These are phyloP conservation scores for Danionella cerebrum DNA, from an alignment of 2,113 vertebrate species.

Conservation along the genomic window DNA sequence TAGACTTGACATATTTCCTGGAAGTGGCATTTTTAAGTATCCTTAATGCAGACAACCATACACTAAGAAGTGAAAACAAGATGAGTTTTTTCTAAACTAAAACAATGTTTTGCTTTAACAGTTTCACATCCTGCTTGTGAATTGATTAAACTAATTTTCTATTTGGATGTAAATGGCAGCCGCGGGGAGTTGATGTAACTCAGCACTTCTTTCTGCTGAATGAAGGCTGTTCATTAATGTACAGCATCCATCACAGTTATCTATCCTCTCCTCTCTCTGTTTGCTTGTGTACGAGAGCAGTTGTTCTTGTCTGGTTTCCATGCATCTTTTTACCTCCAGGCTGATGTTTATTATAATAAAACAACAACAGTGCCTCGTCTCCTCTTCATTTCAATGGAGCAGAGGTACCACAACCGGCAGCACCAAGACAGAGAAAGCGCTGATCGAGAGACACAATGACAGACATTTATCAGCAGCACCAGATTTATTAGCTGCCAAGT, in stretches of 20 bases:
- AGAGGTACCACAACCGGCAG: slow-evolving; percentile 22
- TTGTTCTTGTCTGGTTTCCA: slow-evolving; percentile 38
- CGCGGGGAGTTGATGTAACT: neutral
- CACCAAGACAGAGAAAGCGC: no score
- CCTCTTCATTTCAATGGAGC: no score
- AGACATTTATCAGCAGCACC: slow-evolving; percentile 54
- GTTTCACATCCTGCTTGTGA: neutral
- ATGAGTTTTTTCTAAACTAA: neutral
- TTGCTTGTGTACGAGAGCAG: slow-evolving; percentile 31
- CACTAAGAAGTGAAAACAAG: no score
- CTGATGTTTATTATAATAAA: slow-evolving; percentile 55
- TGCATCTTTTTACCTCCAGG: slow-evolving; percentile 35
- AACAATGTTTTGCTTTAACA: neutral
- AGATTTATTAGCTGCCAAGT: slow-evolving; percentile 50
- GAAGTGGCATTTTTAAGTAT: no score
- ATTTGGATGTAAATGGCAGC: neutral
- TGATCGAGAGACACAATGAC: slow-evolving; percentile 55
- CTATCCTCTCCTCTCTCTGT: slow-evolving; percentile 13
- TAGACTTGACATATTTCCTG: no score
- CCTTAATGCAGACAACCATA: no score
- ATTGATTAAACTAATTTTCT: neutral
- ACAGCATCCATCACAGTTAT: neutral
- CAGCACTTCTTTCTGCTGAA: neutral
- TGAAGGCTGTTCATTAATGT: slow-evolving; percentile 24
- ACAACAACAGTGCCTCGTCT: slow-evolving; percentile 41